Conservation (phyloP, 2,888 invertebrate genomes). For the Polyommatus iphigenia region DNA sequence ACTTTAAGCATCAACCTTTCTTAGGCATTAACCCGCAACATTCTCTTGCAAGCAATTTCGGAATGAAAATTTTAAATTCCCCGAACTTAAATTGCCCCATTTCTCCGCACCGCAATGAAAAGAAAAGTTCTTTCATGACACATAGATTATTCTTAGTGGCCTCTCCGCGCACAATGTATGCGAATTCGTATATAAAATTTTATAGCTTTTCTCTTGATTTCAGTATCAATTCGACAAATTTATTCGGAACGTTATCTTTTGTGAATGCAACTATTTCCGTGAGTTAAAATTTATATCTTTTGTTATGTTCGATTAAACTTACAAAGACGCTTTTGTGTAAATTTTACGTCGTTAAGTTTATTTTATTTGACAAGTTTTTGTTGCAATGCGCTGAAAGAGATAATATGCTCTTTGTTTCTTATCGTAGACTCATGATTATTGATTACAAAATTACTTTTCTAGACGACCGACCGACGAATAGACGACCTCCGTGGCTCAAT, state of each 20-base stretch:
- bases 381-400: not conserved
- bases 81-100: conserved; percentile 53
- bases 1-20: not conserved
- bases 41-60: conserved; percentile 38
- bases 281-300: conserved; percentile 32
- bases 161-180: conserved; percentile 69
- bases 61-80: conserved; percentile 47
- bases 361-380: conserved; percentile 15
- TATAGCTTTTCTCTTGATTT: conserved; percentile 57
- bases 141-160: conserved; percentile 66
- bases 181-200: conserved; percentile 68
- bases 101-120: conserved; percentile 59
- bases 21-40: conserved; percentile 27
- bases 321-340: conserved; percentile 27
- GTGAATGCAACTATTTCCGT: conserved; percentile 33
- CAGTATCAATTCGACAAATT: conserved; percentile 52
- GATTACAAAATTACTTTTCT: too few relatives aligned
- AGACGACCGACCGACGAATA: too few relatives aligned
- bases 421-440: too few relatives aligned
- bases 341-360: conserved; percentile 28
- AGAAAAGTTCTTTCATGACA: conserved; percentile 65
- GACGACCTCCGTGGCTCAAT: too few relatives aligned
- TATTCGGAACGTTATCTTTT: conserved; percentile 36
- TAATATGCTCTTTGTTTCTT: not conserved
- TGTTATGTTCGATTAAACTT: conserved; percentile 29